Conservation (phyloP, 2,888 invertebrate species). For the Cosmopolites sordidus region DNA sequence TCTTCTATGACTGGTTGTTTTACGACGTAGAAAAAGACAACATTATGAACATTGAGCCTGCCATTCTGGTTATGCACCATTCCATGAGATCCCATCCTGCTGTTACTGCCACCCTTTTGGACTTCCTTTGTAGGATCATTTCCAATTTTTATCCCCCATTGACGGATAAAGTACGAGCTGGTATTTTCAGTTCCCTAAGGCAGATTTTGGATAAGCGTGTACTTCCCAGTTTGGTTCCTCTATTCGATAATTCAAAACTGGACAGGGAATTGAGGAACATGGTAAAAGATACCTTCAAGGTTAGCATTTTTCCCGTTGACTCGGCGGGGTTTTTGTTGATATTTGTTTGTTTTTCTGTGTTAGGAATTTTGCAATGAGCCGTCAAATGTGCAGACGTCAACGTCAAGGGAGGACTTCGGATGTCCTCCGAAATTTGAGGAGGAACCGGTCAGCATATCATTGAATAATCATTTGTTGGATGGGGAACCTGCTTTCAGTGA, state of each 20-base stretch:
- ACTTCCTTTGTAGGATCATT: slow-evolving; percentile 89
- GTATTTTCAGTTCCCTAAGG: slow-evolving; percentile 76
- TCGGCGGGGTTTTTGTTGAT: background rate
- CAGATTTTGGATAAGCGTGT: slow-evolving; percentile 91
- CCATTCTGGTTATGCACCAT: slow-evolving; percentile 90
- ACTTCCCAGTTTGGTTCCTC: slow-evolving; percentile 74
- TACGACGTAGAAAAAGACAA: slow-evolving; percentile 88
- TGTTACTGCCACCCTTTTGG: slow-evolving; percentile 83
- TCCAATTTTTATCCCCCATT: slow-evolving; percentile 79
- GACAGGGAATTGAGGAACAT: slow-evolving; percentile 79
- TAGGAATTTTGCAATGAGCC: slow-evolving; percentile 26
- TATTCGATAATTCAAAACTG: slow-evolving; percentile 83
- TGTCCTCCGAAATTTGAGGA: slow-evolving; percentile 20
- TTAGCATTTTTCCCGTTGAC: slow-evolving; percentile 56
- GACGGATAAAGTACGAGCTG: slow-evolving; percentile 73
- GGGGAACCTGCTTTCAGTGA: slow-evolving; percentile 79
- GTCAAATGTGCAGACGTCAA: slow-evolving; percentile 53
- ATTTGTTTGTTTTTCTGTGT: slow-evolving; percentile 5
- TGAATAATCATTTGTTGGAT: slow-evolving; percentile 52
- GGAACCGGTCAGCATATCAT: slow-evolving; percentile 19
- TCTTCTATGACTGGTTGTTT: slow-evolving; percentile 92
- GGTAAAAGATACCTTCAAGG: slow-evolving; percentile 86
- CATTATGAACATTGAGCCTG: slow-evolving; percentile 95
- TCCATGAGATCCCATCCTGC: slow-evolving; percentile 88
- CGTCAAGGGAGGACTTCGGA: slow-evolving; percentile 48